Percentiles rank a stretch among this genome's conserved stretches.
Evolutionary conservation across 1,140 invertebrate genomes (phyloP).

Genomic region (Cheumatopsyche charites): DNA sequence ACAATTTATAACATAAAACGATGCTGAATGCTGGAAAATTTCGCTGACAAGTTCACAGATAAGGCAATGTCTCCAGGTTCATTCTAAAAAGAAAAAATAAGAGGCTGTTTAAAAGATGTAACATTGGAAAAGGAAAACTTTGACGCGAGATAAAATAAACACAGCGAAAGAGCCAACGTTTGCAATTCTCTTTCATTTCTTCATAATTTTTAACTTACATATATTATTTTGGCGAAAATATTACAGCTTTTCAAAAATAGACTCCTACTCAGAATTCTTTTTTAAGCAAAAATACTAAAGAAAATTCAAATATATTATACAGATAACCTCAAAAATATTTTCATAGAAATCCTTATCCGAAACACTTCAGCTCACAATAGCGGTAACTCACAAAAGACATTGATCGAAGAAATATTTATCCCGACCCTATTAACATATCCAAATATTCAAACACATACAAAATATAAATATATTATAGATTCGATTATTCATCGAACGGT

Average conservation of each 20-base stretch:
- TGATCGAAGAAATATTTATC: too few relatives aligned
- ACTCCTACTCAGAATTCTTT: too few relatives aligned
- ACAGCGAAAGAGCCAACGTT: conserved; percentile 1
- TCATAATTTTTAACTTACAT: conserved; percentile 3
- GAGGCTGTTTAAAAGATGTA: not conserved
- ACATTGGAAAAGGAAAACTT: not conserved
- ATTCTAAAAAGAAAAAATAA: not conserved
- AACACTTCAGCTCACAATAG: too few relatives aligned
- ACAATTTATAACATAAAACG: too few relatives aligned
- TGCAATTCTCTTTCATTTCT: not conserved
- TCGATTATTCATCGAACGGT: not conserved
- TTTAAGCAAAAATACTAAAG: too few relatives aligned
- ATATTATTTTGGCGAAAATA: not conserved
- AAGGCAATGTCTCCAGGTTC: not conserved
- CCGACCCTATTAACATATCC: too few relatives aligned
- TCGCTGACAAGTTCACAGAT: not conserved
- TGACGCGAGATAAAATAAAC: conserved; percentile 18
- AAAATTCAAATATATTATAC: too few relatives aligned
- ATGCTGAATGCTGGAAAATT: too few relatives aligned
- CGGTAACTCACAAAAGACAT: too few relatives aligned
- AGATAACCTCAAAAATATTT: too few relatives aligned
- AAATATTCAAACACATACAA: not conserved
- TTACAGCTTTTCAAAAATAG: too few relatives aligned
- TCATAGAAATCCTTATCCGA: too few relatives aligned
- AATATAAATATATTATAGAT: not conserved